phyloP scores from a whole-genome alignment of 2,888 invertebrate species.

The Hirtodrosophila trivittata region DNA sequence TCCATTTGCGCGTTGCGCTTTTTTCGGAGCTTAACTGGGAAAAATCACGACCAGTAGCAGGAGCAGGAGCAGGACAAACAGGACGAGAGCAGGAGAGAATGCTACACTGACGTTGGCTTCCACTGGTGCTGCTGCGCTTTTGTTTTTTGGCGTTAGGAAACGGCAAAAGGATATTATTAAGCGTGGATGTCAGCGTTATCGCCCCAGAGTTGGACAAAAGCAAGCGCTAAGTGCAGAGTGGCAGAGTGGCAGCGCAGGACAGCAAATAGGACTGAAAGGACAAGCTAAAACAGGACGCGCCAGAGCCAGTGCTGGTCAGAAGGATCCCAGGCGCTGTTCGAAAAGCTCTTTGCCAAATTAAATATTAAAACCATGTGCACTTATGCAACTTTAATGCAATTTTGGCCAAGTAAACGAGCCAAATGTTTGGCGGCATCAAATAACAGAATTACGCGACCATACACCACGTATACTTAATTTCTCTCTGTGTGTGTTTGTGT shows the following conservation, averaged over 20 bases:
- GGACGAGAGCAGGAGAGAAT: too few relatives aligned
- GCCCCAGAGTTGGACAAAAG: conserved; percentile 54
- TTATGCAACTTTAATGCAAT: conserved; percentile 81
- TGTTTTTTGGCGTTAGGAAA: conserved; percentile 65
- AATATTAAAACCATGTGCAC: conserved; percentile 80
- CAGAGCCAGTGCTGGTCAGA: conserved; percentile 4
- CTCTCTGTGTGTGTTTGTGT: conserved; percentile 16
- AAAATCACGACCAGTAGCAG: conserved; percentile 68
- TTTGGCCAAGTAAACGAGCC: conserved; percentile 70
- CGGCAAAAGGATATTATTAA: conserved; percentile 70
- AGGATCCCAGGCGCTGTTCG: conserved; percentile 45
- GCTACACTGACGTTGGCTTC: conserved; percentile 2
- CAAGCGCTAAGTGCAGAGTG: conserved; percentile 59
- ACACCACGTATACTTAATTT: conserved; percentile 68
- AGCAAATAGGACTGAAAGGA: conserved; percentile 43
- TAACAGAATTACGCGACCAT: conserved; percentile 51
- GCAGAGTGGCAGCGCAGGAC: conserved; percentile 20
- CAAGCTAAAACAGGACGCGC: neutral
- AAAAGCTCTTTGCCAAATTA: conserved; percentile 80
- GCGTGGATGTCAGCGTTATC: conserved; percentile 80
- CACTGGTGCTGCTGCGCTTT: conserved; percentile 59
- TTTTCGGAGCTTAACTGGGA: conserved; percentile 51
- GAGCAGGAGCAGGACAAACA: conserved; percentile 27
- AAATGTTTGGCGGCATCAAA: conserved; percentile 61
- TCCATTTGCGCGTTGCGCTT: conserved; percentile 74